Evolutionary conservation across 1,140 invertebrate species (phyloP), one percentile per base, ranked within the genome.

Genomic region (Brevipalpus yothersi): DNA sequence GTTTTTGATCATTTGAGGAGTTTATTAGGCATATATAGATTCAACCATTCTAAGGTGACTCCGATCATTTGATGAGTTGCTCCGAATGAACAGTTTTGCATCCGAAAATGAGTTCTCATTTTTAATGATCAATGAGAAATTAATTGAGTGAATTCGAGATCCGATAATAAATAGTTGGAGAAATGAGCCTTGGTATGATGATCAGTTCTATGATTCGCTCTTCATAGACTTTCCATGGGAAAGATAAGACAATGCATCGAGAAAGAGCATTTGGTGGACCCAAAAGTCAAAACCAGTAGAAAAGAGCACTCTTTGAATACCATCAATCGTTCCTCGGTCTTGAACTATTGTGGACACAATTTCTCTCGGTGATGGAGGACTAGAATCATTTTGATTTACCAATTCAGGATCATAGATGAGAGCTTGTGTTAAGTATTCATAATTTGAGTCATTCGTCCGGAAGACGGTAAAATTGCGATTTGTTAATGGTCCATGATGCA

Each of bases 401-500:
- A 17, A 10, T n/a, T 51, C 49, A 2, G 49, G 49, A n/a, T 51
- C 9, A 17, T n/a, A 51, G 3, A 51, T n/a, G 39, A 61, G 62
- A 45, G 65, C 90, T 82, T 82, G 89, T 40, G 86, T 84, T 19
- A 96, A 73, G 0, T 89, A 80, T 69, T 92, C 86, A 71, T 93
- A 94, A 7, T 88, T 91, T 53, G 84, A 82, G 72, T 93, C 86
- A 72, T 94, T 91, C 19, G 85, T 79, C 67, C 86, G 79, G 75
- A 95, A 95, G 64, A 93, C 82, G 0, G 87, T 87, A 90, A 90
- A 95, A 72, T 93, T 85, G 64, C 87, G 82, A 53, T 83, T 83
- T 11, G 86, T 86, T 64, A 94, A 72, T 7, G 78, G 72, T 31
- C 89, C 90, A 79, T 82, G 84, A 5, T 82, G 83, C 0, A 86